Conservation (phyloP, 2,797 vertebrate species). For the Sebastes paucispinis region DNA sequence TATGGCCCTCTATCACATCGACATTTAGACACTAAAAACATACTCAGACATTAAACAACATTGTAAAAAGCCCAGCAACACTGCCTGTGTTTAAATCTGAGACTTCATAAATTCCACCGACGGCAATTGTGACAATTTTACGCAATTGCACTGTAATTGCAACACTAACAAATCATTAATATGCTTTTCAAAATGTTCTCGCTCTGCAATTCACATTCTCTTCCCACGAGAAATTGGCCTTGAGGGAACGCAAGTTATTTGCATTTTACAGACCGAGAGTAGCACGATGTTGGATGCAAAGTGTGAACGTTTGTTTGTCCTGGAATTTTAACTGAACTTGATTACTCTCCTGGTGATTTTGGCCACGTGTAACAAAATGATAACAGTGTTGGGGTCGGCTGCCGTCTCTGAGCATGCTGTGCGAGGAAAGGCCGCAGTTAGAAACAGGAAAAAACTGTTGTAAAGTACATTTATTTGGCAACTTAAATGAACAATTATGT, state of each 20-base stretch:
- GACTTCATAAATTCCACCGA: constrained; percentile 41
- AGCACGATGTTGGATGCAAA: constrained; percentile 39
- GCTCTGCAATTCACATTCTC: constrained; percentile 30
- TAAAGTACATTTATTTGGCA: constrained; percentile 25
- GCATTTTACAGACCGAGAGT: constrained; percentile 42
- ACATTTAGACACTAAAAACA: constrained; percentile 41
- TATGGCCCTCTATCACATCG: constrained; percentile 1
- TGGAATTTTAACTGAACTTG: constrained; percentile 54
- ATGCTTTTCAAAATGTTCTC: constrained; percentile 33
- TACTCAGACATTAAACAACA: constrained; percentile 33
- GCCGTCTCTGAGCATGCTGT: constrained; percentile 32
- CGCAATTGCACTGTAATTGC: constrained; percentile 51
- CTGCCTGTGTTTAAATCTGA: constrained; percentile 19
- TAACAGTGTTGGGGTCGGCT: constrained; percentile 40
- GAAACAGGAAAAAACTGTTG: constrained; percentile 20
- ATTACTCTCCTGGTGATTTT: constrained; percentile 54
- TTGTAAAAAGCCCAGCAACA: constrained; percentile 29
- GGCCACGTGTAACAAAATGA: constrained; percentile 51
- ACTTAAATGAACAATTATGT: constrained; percentile 9
- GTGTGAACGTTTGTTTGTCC: constrained; percentile 55
- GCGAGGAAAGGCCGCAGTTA: constrained; percentile 23
- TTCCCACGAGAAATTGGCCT: constrained; percentile 48
- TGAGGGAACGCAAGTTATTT: constrained; percentile 32
- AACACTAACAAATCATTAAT: constrained; percentile 58
- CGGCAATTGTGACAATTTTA: constrained; percentile 54